A percentile compares a stretch with the other conserved stretches of the same genome.
Conservation (phyloP, 2,888 invertebrate genomes). For the Ormyrus thymus region DNA sequence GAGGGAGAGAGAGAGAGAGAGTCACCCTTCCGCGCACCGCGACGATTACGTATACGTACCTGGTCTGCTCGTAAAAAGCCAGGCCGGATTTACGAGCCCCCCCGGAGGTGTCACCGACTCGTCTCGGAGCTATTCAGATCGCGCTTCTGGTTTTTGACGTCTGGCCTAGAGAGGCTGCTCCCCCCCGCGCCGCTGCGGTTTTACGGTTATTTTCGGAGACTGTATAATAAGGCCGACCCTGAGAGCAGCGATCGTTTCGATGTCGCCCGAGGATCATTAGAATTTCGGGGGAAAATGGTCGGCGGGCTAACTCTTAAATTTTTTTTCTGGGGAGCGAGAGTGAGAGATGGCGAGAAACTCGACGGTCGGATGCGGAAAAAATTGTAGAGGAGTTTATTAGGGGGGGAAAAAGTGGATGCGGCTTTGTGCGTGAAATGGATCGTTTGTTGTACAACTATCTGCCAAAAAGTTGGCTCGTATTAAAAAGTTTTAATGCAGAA, state of each 20-base stretch:
- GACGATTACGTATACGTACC: constrained; percentile 11
- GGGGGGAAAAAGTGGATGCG: no score
- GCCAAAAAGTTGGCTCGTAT: no score
- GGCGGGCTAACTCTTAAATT: constrained; percentile 37
- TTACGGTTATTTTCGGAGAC: constrained; percentile 63
- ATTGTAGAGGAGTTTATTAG: constrained; percentile 17
- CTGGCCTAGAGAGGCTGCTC: constrained; percentile 3
- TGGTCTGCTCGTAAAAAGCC: constrained; percentile 41
- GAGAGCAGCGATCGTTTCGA: constrained; percentile 33
- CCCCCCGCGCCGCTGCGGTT: constrained; percentile 50
- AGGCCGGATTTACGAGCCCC: constrained; percentile 42
- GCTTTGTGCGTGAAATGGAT: no score
- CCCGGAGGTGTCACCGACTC: constrained; percentile 34
- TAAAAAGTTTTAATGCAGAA: no score
- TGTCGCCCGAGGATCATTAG: constrained; percentile 57
- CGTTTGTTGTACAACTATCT: no score
- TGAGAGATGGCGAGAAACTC: no score
- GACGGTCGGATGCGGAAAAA: not conserved
- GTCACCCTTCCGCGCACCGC: constrained; percentile 43
- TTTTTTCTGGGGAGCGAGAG: constrained; percentile 25
- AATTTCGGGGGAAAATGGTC: constrained; percentile 26
- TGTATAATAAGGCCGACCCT: constrained; percentile 35
- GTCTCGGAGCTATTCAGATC: constrained; percentile 29
- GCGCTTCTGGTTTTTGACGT: constrained; percentile 41
- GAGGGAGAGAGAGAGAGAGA: not conserved